Evolutionary conservation across 2,113 vertebrate species (phyloP), one percentile per base, ranked within the genome.

Genomic region (Vidua chalybeata): DNA sequence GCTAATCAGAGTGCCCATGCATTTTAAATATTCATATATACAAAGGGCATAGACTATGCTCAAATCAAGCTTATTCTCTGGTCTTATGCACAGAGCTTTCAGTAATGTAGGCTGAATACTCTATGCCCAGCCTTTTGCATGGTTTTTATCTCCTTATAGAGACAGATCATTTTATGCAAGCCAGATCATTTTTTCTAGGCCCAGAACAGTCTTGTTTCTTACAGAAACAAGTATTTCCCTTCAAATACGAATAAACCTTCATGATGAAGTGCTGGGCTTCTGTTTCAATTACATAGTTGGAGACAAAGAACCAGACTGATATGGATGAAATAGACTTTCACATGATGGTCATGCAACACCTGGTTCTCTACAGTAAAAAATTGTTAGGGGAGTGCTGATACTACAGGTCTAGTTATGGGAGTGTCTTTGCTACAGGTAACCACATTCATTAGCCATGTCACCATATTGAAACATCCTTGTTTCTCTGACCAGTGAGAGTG

Each of bases 331-430:
- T 5, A 82, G 8, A 43, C 6, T 71, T 86, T 46, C 15, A 24
- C 4, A 3, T 19, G 6, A 24, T 19, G 8, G 9, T 9, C 14
- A 12, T 24, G 9, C 7, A 37, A 10, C 28, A 8, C 6, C 2
- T 2, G 1, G 5, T 56, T 80, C 8, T 76, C 58, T 68, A 1
- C 13, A 30, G 3, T 7, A 45, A 24, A 45, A 39, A 84, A 56
- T 33, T 54, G 6, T 56, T 41, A 85, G 15, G 6, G 3, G 16
- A 86, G 8, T 15, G 19, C n/a, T 68, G 31, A 72, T 37, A 13
- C 5, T 15, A 76, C 43, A 49, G 3, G 23, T 31, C 8, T 33
- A 3, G 5, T 59, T 73, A 26, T 3, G 1, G 3, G 2, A 4
- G 2, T 58, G 14, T 39, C 35, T 84, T 84, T 84, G 18, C 30